These are phyloP conservation scores for Lycodopsis pacificus DNA, from an alignment of 2,797 vertebrate species.

Conservation along the genomic window DNA sequence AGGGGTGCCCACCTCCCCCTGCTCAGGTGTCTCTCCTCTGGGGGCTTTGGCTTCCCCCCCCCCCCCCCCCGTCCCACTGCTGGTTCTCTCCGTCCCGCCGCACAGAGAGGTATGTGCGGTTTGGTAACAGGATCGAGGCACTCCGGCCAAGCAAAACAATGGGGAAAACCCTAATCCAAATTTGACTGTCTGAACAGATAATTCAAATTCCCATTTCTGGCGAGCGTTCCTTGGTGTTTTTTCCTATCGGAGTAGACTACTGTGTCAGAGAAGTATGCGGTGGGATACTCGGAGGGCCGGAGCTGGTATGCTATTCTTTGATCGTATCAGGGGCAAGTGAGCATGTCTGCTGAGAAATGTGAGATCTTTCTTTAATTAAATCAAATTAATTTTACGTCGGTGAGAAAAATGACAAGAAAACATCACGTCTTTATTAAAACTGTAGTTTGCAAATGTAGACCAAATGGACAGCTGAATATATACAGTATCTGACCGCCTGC, in stretches of 20 bases:
- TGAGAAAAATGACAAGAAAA: conserved; percentile 38
- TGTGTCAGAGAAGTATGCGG: conserved; percentile 42
- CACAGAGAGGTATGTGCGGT: conserved; percentile 69
- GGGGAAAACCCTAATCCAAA: conserved; percentile 69
- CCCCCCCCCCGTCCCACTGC: neutral
- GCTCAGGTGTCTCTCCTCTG: conserved; percentile 73
- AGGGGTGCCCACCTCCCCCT: conserved; percentile 48
- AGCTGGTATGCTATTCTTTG: conserved; percentile 54
- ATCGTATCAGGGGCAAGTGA: conserved; percentile 44
- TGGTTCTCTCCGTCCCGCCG: conserved; percentile 18
- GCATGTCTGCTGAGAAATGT: conserved; percentile 20
- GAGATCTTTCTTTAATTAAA: conserved; percentile 38
- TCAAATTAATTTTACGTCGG: conserved; percentile 19
- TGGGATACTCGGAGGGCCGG: conserved; percentile 10
- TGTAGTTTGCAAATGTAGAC: conserved; percentile 31
- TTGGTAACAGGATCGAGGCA: conserved; percentile 66
- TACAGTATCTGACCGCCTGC: neutral
- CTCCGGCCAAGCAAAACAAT: conserved; percentile 65
- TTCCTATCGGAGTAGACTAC: conserved; percentile 43
- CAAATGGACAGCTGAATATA: conserved; percentile 17
- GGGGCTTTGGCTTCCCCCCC: conserved; percentile 31
- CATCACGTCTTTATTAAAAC: conserved; percentile 35
- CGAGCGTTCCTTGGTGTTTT: conserved; percentile 50
- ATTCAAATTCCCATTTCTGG: conserved; percentile 62
- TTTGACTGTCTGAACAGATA: conserved; percentile 71